Base-by-base conservation (phyloP, 1,140 invertebrate species). In the Trichonephila inaurata region DNA sequence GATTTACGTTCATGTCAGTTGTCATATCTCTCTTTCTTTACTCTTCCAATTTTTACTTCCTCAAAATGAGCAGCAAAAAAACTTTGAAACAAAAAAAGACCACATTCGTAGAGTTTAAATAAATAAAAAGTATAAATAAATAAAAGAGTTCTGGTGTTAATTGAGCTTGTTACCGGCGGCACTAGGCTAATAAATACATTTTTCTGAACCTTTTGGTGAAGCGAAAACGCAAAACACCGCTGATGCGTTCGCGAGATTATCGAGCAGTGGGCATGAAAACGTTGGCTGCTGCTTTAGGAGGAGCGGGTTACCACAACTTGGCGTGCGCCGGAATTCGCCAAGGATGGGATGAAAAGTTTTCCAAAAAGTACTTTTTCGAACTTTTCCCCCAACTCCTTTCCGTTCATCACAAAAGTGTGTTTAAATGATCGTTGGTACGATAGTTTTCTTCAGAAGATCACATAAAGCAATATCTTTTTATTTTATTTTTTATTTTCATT, bases 1-100 rank as follows among this genome's bases (percentile, higher is more conserved):
- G 77, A 62, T 91, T 91, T 18, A 91, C 51, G 61, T 91, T 91
- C 77, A 91, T 91, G 40, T 91, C 89, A 64, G 77, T 62, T 44
- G 89, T 91, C 89, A 91, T 91, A 4, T 64, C 62, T 64, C 14
- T 60, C 19, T 60, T 86, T 58, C 62, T n/a, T 28, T 61, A 19
- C 33, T 87, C 24, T 44, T 58, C 51, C 40, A 83, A 83, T n/a
- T 83, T 51, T 16, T 58, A 83, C 18, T 77, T 77, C n/a, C n/a
- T 16, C 33, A 19, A 83, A 83, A 83, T 21, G 33, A 64, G 28
- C 61, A 18, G 40, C 85, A 24, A 62, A 64, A 61, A 77, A 7
- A 33, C 28, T 33, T 12, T 6, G 2, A 77, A 16, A 77, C 14
- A 7, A 6, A 77, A 33, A 28, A 7, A 7, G 33, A 7, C 72